A percentile compares a stretch with the other conserved stretches of the same genome.
phyloP scores from a whole-genome alignment of 2,797 vertebrate genomes.

The Leontopithecus rosalia region DNA sequence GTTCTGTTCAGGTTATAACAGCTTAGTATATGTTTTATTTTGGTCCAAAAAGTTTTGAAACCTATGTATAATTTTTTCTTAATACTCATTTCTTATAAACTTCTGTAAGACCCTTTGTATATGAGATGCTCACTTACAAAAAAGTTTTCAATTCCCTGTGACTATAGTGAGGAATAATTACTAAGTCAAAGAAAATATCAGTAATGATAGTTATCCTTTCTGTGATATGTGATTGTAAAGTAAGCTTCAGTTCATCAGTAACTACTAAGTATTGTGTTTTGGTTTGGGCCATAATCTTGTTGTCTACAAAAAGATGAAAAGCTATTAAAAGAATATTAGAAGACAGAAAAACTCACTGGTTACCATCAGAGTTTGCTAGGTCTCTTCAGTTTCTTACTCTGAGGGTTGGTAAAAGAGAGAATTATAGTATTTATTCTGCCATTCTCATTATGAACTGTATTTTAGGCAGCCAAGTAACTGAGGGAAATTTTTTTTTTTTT shows the following conservation, averaged over 20 bases:
- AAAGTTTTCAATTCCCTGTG: background rate
- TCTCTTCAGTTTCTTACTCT: background rate
- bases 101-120: background rate
- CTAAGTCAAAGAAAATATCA: background rate
- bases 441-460: background rate
- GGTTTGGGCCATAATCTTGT: background rate
- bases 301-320: background rate
- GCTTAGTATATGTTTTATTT: background rate
- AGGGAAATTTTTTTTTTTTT: background rate
- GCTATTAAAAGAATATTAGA: background rate
- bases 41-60: background rate
- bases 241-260: background rate
- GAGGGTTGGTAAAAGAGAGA: background rate
- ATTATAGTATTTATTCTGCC: background rate
- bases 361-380: background rate
- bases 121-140: background rate
- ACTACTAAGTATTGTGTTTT: background rate
- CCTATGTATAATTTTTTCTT: background rate
- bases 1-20: background rate
- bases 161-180: background rate
- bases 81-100: background rate
- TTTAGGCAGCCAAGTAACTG: background rate
- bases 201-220: background rate
- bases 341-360: background rate
- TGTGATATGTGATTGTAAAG: background rate